Conservation (phyloP, 2,113 vertebrate species). For the Menidia beryllina region DNA sequence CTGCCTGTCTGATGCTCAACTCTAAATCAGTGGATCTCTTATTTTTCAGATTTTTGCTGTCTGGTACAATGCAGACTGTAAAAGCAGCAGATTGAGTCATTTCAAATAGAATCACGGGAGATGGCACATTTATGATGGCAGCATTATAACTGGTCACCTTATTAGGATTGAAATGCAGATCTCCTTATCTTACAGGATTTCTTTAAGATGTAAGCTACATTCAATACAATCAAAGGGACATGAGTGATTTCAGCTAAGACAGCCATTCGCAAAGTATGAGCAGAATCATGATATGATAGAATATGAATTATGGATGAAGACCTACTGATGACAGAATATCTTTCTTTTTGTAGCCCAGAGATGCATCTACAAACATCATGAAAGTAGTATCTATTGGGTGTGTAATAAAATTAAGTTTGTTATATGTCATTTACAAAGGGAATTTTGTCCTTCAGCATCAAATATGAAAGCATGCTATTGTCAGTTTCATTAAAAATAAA, state of each 20-base stretch:
- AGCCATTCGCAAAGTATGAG: not conserved
- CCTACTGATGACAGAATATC: not conserved
- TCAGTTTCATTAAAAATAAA: not conserved
- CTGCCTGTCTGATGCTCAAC: not conserved
- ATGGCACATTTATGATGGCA: slow-evolving; percentile 3
- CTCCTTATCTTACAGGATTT: not conserved
- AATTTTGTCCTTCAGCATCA: not conserved
- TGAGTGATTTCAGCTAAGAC: slow-evolving; percentile 3
- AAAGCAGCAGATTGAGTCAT: not conserved
- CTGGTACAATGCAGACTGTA: not conserved
- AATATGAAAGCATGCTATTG: not conserved
- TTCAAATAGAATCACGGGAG: not conserved
- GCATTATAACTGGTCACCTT: not conserved
- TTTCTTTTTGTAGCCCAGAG: not conserved
- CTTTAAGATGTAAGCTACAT: not conserved
- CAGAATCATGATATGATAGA: not conserved
- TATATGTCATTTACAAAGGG: not conserved
- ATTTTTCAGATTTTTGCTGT: not conserved
- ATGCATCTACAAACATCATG: not conserved
- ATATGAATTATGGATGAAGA: not conserved
- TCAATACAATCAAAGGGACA: slow-evolving; percentile 2
- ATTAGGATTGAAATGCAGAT: not conserved
- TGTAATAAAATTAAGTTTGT: slow-evolving; percentile 3
- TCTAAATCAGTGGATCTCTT: not conserved
- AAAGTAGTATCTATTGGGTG: not conserved